Evolutionary conservation across 1,140 invertebrate species (phyloP).

Genomic region (Caenorhabditis remanei): DNA sequence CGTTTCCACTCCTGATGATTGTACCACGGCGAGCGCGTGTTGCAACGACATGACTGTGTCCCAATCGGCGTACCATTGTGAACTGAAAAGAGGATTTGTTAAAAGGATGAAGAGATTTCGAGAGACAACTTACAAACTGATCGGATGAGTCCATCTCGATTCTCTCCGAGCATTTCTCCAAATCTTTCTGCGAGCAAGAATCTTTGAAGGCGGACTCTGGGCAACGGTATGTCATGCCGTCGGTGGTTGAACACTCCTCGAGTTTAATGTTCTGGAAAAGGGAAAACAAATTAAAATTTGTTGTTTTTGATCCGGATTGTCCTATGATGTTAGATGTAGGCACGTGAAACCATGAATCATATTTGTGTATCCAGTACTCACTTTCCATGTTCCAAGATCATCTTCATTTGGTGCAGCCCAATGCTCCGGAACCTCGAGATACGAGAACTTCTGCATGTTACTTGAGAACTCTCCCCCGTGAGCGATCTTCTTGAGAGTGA

Average conservation of each 20-base stretch:
- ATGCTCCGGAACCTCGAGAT: constrained; percentile 39
- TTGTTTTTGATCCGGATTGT: not conserved
- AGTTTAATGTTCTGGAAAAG: constrained; percentile 22
- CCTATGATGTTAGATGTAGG: not conserved
- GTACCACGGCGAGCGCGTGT: not conserved
- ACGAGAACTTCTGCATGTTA: not conserved
- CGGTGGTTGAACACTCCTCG: constrained; percentile 22
- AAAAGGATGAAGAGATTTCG: not conserved
- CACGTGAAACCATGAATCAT: not conserved
- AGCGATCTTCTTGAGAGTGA: not conserved
- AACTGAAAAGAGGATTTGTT: not conserved
- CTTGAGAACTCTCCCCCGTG: not conserved
- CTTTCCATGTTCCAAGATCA: constrained; percentile 7
- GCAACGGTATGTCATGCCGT: not conserved
- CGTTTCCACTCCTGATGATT: not conserved
- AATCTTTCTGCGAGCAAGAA: not conserved
- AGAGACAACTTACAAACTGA: constrained; percentile 5
- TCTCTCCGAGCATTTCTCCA: constrained; percentile 1
- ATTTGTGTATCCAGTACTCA: not conserved
- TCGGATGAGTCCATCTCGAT: not conserved
- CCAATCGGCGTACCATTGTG: not conserved
- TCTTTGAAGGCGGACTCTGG: constrained; percentile 3
- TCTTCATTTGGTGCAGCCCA: constrained; percentile 26
- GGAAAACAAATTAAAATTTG: not conserved
- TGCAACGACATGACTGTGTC: not conserved